These are phyloP conservation scores for Harlomillsia oculata DNA, from an alignment of 1,140 invertebrate genomes.

Conservation along the genomic window DNA sequence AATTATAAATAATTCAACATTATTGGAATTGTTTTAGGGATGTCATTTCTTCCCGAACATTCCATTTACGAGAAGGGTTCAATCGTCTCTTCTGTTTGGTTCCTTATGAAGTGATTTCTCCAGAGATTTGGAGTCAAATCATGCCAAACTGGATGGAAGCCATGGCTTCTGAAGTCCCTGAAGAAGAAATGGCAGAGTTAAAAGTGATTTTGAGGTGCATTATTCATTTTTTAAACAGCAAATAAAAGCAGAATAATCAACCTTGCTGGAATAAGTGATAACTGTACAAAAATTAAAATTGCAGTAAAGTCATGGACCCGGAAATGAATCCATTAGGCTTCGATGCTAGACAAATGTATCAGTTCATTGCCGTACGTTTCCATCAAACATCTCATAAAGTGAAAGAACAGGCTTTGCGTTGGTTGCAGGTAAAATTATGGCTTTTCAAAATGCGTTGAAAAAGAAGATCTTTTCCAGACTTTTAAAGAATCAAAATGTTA, in stretches of 20 bases:
- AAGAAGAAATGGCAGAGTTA: conserved; percentile 80
- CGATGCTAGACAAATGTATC: conserved; percentile 85
- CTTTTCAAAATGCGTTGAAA: no score
- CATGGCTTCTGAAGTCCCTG: conserved; percentile 85
- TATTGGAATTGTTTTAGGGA: conserved; percentile 63
- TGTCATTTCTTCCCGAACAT: conserved; percentile 73
- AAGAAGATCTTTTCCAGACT: background rate
- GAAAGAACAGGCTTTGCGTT: conserved; percentile 85
- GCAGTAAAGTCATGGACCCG: conserved; percentile 89
- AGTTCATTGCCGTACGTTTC: conserved; percentile 82
- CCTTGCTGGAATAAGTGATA: conserved; percentile 35
- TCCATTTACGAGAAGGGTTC: conserved; percentile 89
- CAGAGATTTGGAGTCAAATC: conserved; percentile 92
- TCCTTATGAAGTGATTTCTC: conserved; percentile 92
- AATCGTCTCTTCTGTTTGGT: conserved; percentile 88
- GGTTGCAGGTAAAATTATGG: conserved; percentile 85
- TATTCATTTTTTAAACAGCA: background rate
- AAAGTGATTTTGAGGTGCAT: conserved; percentile 73
- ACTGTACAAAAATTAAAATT: conserved; percentile 35
- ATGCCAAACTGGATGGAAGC: conserved; percentile 99
- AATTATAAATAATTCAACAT: no score
- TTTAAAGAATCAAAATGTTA: conserved; percentile 26
- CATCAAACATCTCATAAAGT: conserved; percentile 72
- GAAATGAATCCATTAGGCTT: conserved; percentile 92
- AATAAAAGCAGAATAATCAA: background rate